phyloP scores from a whole-genome alignment of 2,888 invertebrate species.

The Heteromurus nitidus region DNA sequence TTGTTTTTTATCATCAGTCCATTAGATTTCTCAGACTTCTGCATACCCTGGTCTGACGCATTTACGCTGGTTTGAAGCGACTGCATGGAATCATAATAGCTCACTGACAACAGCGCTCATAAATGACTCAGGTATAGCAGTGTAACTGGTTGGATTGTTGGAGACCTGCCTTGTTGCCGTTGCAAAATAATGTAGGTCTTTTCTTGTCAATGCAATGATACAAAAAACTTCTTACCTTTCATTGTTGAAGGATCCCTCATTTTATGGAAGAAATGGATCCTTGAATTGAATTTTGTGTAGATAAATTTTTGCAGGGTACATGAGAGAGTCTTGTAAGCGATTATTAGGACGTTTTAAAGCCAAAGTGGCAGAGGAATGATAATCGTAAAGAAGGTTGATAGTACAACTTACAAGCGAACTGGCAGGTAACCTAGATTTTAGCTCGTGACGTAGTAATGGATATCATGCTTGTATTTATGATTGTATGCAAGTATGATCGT shows the following conservation, averaged over 20 bases:
- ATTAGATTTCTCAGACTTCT: neutral
- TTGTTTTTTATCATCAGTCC: neutral
- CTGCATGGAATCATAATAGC: conserved; percentile 28
- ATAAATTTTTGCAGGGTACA: neutral
- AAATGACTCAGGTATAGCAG: neutral
- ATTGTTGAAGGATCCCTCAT: conserved; percentile 45
- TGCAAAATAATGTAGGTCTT: conserved; percentile 61
- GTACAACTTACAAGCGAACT: conserved; percentile 31
- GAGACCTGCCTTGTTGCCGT: neutral
- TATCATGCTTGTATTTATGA: conserved; percentile 37
- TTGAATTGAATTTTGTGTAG: conserved; percentile 36
- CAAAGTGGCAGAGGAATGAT: conserved; percentile 45
- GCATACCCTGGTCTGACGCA: neutral
- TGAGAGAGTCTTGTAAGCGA: neutral
- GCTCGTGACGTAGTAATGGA: conserved; percentile 63
- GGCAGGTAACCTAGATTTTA: conserved; percentile 63
- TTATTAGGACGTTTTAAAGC: conserved; percentile 42
- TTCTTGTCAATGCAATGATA: conserved; percentile 26
- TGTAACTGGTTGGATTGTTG: neutral
- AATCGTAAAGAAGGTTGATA: conserved; percentile 57
- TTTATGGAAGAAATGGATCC: conserved; percentile 63
- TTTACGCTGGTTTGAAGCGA: conserved; percentile 1
- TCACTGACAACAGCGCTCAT: conserved; percentile 27
- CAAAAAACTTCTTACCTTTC: conserved; percentile 35
- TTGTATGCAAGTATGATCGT: neutral